Percentiles rank a stretch among this genome's conserved stretches.
phyloP scores from a whole-genome alignment of 2,888 invertebrate species.

The Rugalucina vietnamica region DNA sequence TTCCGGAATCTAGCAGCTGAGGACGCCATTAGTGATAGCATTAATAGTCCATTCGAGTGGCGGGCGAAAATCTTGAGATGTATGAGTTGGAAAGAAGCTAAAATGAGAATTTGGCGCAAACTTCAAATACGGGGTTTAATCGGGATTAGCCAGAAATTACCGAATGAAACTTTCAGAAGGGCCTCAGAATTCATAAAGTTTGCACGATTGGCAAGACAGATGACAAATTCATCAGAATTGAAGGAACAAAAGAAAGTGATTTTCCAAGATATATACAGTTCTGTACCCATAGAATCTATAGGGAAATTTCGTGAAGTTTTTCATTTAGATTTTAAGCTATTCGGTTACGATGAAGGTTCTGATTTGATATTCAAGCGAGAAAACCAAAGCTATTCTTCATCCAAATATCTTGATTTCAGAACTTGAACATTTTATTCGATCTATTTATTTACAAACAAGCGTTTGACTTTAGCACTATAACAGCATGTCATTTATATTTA shows the following conservation, averaged over 20 bases:
- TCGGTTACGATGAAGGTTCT: slow-evolving; percentile 40
- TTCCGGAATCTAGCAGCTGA: slow-evolving; percentile 5
- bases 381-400: background rate
- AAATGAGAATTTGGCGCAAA: slow-evolving; percentile 46
- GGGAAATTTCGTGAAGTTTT: slow-evolving; percentile 21
- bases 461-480: too few species aligned
- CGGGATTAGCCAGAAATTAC: slow-evolving; percentile 39
- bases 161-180: too few species aligned
- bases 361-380: slow-evolving; percentile 27
- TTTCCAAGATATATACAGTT: slow-evolving; percentile 40
- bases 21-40: slow-evolving; percentile 48
- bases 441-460: too few species aligned
- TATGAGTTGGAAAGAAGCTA: slow-evolving; percentile 51
- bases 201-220: slow-evolving; percentile 28
- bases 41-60: slow-evolving; percentile 40
- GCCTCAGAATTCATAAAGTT: slow-evolving; percentile 22
- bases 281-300: slow-evolving; percentile 23
- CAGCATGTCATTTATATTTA: too few species aligned
- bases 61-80: slow-evolving; percentile 31
- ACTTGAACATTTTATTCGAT: too few species aligned
- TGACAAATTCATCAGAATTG: slow-evolving; percentile 14
- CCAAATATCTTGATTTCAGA: background rate
- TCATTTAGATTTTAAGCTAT: slow-evolving; percentile 42
- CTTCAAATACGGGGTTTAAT: slow-evolving; percentile 54
- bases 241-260: slow-evolving; percentile 31